A percentile compares a stretch with the other conserved stretches of the same genome.
Evolutionary conservation across 2,888 invertebrate genomes (phyloP).

Genomic region (Stomorhina lunata): DNA sequence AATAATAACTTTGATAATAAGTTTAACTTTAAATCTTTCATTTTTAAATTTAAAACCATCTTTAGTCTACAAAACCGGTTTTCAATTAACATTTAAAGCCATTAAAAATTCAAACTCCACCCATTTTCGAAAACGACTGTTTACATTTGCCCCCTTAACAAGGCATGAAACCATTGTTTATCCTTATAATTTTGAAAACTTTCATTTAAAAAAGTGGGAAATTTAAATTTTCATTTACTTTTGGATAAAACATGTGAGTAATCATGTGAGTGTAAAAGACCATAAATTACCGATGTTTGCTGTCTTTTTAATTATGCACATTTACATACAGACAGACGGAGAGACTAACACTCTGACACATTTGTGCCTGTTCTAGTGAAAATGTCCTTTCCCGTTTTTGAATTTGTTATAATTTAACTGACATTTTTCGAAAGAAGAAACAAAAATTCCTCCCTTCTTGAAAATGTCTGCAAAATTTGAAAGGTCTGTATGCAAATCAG

Average conservation of each 20-base stretch:
- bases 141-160: constrained; percentile 74
- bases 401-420: constrained; percentile 73
- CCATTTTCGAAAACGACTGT: constrained; percentile 67
- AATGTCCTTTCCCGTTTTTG: constrained; percentile 67
- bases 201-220: constrained; percentile 67
- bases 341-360: no score
- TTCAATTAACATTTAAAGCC: constrained; percentile 56
- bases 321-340: constrained; percentile 43
- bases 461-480: not conserved
- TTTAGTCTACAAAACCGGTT: constrained; percentile 39
- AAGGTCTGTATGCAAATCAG: constrained; percentile 63
- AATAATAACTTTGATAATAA: no score
- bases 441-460: constrained; percentile 40
- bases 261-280: constrained; percentile 57
- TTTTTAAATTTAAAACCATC: no score
- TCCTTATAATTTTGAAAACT: constrained; percentile 61
- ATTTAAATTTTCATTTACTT: constrained; percentile 65
- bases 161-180: constrained; percentile 78
- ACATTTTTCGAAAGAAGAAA: constrained; percentile 34
- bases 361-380: not conserved
- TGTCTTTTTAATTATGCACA: constrained; percentile 77
- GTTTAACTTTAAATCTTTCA: no score
- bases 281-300: constrained; percentile 75
- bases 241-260: constrained; percentile 23
- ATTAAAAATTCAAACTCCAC: constrained; percentile 49